Evolutionary conservation across 2,113 vertebrate genomes (phyloP).

Genomic region (Syngnathoides biaculeatus): DNA sequence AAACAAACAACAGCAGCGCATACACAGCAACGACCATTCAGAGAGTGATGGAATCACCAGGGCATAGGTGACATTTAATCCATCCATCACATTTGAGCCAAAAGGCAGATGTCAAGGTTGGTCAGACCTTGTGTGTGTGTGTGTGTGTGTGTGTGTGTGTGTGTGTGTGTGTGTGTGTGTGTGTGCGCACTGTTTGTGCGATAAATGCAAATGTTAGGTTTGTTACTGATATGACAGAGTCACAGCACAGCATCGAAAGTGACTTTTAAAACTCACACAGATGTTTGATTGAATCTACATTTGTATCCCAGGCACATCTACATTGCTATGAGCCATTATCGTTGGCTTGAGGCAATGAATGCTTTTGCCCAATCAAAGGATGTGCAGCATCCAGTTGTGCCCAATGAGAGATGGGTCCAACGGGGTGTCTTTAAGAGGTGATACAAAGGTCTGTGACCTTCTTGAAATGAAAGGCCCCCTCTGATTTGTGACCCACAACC

Average conservation of each 20-base stretch:
- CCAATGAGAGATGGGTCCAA: constrained; percentile 53
- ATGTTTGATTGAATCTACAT: constrained; percentile 8
- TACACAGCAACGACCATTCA: constrained; percentile 19
- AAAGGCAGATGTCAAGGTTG: constrained; percentile 46
- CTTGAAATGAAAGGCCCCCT: constrained; percentile 61
- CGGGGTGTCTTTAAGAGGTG: constrained; percentile 60
- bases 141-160: neutral
- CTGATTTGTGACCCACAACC: constrained; percentile 62
- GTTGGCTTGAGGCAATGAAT: constrained; percentile 13
- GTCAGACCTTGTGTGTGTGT: constrained; percentile 25
- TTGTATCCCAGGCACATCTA: neutral
- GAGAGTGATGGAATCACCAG: constrained; percentile 39
- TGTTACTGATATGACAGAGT: constrained; percentile 8
- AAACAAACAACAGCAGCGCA: constrained; percentile 36
- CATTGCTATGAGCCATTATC: neutral
- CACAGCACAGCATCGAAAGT: neutral
- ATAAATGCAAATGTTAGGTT: constrained; percentile 17
- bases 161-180: constrained; percentile 9
- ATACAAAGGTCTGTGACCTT: constrained; percentile 72
- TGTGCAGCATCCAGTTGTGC: constrained; percentile 40
- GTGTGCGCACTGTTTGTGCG: constrained; percentile 8
- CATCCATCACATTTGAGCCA: constrained; percentile 43
- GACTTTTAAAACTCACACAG: neutral
- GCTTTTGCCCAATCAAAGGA: constrained; percentile 9
- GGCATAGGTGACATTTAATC: constrained; percentile 59